Base-by-base conservation (phyloP, 1,140 invertebrate species). In the Macrocentrus cingulum region DNA sequence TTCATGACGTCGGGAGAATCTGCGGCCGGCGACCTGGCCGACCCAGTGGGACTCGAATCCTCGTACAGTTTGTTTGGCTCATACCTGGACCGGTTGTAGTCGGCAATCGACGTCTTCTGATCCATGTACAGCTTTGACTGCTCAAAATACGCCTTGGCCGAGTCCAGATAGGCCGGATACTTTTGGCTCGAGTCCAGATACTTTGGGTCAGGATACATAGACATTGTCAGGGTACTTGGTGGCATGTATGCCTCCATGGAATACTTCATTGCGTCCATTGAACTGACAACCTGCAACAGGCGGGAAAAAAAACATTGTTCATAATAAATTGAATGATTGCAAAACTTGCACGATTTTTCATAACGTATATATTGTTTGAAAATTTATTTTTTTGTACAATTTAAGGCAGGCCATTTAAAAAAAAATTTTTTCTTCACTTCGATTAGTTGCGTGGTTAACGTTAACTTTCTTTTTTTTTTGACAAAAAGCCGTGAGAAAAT, bases 221-320 rank as follows among this genome's bases (percentile, higher is more conserved):
- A 82, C 83, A 84, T 85, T 44, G 83, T 81, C n/a, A 85, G 69
- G 2, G 81, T 82, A 41, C 81, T 83, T 1, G 84, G 83, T 1
- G 84, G 83, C 80, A 85, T 84, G 77, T 89, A 90, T 0, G 86
- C 85, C 61, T 89, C 88, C 78, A 89, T 85, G 4, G 87, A 87
- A 69, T 90, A 89, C 68, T 89, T 89, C 85, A 89, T 88, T 2
- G 85, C 84, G 65, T 90, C 88, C 87, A 90, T 88, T 42, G 87
- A 84, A 49, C 84, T 85, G 1, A 87, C 85, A 46, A 89, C 83
- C 87, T 89, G 82, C 0, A 68, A 68, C 58, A 66, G n/a, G n/a
- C 0, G 4, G 13, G 8, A 41, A 49, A 36, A 36, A 44, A 16
- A 45, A 13, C 15, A 15, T 20, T 9, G n/a, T n/a, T n/a, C n/a